Evolutionary conservation across 2,113 vertebrate species (phyloP).

Genomic region (Romanogobio albipinnatus): DNA sequence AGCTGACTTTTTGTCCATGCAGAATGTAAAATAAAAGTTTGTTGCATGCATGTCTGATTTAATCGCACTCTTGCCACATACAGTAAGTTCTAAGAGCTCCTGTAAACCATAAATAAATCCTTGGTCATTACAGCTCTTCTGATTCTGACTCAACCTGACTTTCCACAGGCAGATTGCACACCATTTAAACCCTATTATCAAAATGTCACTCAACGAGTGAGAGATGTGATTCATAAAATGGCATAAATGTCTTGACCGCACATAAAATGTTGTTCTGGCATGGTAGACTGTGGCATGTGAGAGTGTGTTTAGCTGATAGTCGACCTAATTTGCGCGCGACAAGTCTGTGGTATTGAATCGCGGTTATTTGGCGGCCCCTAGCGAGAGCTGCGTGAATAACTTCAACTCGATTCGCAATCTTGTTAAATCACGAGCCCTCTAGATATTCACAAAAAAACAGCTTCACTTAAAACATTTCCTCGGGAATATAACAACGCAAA

Average conservation of each 20-base stretch:
- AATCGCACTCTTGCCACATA: background rate
- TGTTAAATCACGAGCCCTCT: conserved; percentile 39
- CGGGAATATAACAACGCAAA: background rate
- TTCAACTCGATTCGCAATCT: conserved; percentile 34
- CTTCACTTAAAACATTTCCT: background rate
- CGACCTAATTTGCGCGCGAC: conserved; percentile 55
- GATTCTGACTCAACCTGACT: conserved; percentile 31
- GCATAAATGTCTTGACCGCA: conserved; percentile 3
- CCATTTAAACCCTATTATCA: conserved; percentile 41
- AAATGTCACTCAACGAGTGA: conserved; percentile 36
- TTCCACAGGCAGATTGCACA: conserved; percentile 23
- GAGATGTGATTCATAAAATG: conserved; percentile 14
- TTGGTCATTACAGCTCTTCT: background rate
- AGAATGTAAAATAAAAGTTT: background rate
- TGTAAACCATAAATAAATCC: conserved; percentile 6
- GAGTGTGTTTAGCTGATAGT: conserved; percentile 44
- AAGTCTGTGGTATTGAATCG: conserved; percentile 29
- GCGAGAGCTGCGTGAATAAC: conserved; percentile 56
- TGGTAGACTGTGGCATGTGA: background rate
- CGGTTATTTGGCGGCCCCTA: conserved; percentile 76
- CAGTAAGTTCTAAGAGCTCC: background rate
- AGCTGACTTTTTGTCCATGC: background rate
- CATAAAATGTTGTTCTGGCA: background rate
- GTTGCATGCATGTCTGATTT: background rate
- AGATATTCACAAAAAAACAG: conserved; percentile 19